These are phyloP conservation scores for Drosophila equinoxialis DNA, from an alignment of 1,140 invertebrate species.

Conservation along the genomic window DNA sequence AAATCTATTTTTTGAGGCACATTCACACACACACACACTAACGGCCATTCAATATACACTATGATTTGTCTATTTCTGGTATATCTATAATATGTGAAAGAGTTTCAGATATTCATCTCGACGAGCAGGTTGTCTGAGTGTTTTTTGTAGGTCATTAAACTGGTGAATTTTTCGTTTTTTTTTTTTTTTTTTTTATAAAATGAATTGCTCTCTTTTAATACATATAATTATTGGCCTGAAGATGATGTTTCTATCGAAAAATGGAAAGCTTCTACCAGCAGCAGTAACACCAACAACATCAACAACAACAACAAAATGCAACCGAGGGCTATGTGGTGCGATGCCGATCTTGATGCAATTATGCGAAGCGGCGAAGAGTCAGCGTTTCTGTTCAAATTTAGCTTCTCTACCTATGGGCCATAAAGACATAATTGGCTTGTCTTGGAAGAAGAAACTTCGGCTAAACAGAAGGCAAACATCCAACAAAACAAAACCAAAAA, in stretches of 20 bases:
- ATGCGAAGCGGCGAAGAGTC: slow-evolving; percentile 2
- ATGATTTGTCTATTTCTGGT: background rate
- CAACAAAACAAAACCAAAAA: background rate
- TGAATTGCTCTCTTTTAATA: slow-evolving; percentile 68
- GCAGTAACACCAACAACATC: background rate
- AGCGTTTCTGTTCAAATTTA: background rate
- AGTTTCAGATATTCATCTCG: no score
- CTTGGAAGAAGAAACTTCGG: slow-evolving; percentile 7
- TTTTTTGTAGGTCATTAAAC: slow-evolving; percentile 9
- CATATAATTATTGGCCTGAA: slow-evolving; percentile 61
- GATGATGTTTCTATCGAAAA: slow-evolving; percentile 32
- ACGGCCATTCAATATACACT: no score
- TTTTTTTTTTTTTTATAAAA: slow-evolving; percentile 23
- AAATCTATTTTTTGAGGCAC: slow-evolving; percentile 15
- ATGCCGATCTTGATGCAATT: slow-evolving; percentile 33
- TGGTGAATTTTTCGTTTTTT: slow-evolving; percentile 44
- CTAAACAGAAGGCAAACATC: slow-evolving; percentile 25
- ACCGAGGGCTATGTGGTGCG: slow-evolving; percentile 34
- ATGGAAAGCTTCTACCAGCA: slow-evolving; percentile 25
- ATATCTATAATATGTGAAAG: no score
- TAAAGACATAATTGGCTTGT: slow-evolving; percentile 58
- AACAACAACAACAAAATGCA: slow-evolving; percentile 30
- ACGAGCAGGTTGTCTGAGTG: background rate
- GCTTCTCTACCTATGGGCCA: slow-evolving; percentile 37
- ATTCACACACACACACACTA: slow-evolving; percentile 28